Percentiles rank a stretch among this genome's conserved stretches.
phyloP scores from a whole-genome alignment of 2,113 vertebrate genomes.

The Bubo blakistoni region DNA sequence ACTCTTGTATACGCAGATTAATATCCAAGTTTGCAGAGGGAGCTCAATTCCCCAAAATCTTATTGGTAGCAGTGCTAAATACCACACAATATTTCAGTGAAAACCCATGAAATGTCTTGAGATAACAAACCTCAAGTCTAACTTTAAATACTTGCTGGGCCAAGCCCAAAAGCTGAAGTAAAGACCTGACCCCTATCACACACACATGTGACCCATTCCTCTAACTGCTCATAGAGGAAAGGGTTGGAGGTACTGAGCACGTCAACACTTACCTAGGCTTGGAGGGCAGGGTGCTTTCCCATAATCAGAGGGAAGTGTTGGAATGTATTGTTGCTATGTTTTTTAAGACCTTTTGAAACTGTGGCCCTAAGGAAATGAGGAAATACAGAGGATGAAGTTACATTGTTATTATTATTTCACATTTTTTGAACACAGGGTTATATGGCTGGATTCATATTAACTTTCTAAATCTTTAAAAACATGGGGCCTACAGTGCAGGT shows the following conservation, averaged over 20 bases:
- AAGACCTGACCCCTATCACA: not conserved
- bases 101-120: not conserved
- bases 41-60: not conserved
- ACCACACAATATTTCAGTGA: not conserved
- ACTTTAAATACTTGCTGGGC: not conserved
- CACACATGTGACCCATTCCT: not conserved
- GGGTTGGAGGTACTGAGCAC: not conserved
- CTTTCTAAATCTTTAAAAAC: slow-evolving; percentile 24
- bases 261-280: slow-evolving; percentile 26
- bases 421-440: slow-evolving; percentile 26
- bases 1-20: not conserved
- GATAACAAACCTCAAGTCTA: not conserved
- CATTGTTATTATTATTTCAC: slow-evolving; percentile 50
- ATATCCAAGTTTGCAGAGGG: not conserved
- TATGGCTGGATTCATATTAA: slow-evolving; percentile 2
- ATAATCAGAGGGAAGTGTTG: slow-evolving; percentile 39
- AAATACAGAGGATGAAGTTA: slow-evolving; percentile 51
- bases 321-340: slow-evolving; percentile 55
- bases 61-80: not conserved
- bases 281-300: slow-evolving; percentile 36
- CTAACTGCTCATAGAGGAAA: not conserved
- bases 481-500: not conserved
- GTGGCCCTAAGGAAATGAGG: slow-evolving; percentile 51
- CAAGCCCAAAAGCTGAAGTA: not conserved
- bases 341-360: slow-evolving; percentile 61